Conservation (phyloP, 2,888 invertebrate genomes). For the Drosophila diplacantha region DNA sequence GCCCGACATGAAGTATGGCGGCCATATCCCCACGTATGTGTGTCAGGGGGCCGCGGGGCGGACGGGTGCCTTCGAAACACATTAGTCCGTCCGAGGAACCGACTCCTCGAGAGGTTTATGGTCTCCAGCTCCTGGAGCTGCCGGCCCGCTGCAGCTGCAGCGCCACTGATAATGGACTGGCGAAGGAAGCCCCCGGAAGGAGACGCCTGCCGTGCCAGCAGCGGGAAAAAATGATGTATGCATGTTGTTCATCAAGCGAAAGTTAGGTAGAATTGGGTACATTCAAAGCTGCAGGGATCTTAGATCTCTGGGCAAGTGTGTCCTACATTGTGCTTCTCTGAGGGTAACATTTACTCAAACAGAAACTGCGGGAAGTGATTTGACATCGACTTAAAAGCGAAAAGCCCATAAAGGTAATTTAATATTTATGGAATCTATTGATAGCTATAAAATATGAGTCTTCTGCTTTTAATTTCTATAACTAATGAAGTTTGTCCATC, state of each 20-base stretch:
- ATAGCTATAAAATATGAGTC: no score
- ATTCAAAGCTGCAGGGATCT: neutral
- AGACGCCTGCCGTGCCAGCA: neutral
- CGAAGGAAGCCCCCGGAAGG: conserved; percentile 1
- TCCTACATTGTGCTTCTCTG: neutral
- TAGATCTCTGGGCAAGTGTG: neutral
- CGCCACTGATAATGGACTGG: conserved; percentile 52
- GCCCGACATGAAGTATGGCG: conserved; percentile 55
- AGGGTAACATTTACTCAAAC: neutral
- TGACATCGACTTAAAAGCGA: neutral
- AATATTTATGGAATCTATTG: no score
- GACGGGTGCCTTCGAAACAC: conserved; percentile 38
- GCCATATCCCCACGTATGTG: conserved; percentile 10
- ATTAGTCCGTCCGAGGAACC: conserved; percentile 46
- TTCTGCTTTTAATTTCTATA: no score
- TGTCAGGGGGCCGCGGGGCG: conserved; percentile 5
- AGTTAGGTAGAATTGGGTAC: neutral
- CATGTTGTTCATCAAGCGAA: neutral
- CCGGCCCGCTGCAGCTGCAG: conserved; percentile 44
- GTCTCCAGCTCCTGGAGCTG: conserved; percentile 32
- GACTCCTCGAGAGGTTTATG: conserved; percentile 39
- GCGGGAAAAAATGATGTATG: neutral
- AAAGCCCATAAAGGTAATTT: no score
- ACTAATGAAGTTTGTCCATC: no score
- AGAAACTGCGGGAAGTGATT: neutral